Base-by-base conservation (phyloP, 2,888 invertebrate genomes). In the Caenorhabditis plicata region DNA sequence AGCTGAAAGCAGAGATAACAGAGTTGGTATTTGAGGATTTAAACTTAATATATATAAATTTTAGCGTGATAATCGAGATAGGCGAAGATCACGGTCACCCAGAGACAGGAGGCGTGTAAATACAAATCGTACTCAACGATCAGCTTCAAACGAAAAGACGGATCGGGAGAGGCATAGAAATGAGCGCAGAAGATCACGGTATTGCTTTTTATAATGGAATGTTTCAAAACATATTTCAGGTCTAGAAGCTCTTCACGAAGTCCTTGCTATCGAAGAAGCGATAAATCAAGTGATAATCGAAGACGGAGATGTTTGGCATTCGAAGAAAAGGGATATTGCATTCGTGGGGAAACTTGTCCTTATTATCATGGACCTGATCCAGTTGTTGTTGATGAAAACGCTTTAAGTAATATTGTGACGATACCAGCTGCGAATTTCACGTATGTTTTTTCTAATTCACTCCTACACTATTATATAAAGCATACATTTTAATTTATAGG, bases 321-420 rank as follows among this genome's bases (percentile, higher is more conserved):
- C 78, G 92, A 93, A 89, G 92, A 92, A 82, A 91, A 91, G 78
- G 93, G 93, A 1, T 92, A 89, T 82, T 98, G 98, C 82, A 91
- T 95, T 87, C 87, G 91, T 3, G 96, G 96, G 0, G 96, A 96
- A 82, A 87, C 92, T 58, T 98, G 98, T 82, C 91, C 90, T 4
- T 98, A 88, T 86, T 95, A 96, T 84, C 96, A 98, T 84, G 96
- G 96, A 5, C 86, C 88, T 0, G 95, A 96, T 83, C 95, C 96
- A 0, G 91, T 98, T 0, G 91, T 96, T 1, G 84, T 96, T 26
- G 94, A 71, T 64, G 68, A 73, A 19, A 58, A 50, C 7, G 64
- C 70, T 3, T 36, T 74, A 27, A 69, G 71, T 23, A 57, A 57
- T 13, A 70, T 75, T 38, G 71, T 69, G 7, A 50, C 50, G 4